Evolutionary conservation across 2,797 vertebrate species (phyloP), one percentile per base, ranked within the genome.

Genomic region (Morelia viridis): DNA sequence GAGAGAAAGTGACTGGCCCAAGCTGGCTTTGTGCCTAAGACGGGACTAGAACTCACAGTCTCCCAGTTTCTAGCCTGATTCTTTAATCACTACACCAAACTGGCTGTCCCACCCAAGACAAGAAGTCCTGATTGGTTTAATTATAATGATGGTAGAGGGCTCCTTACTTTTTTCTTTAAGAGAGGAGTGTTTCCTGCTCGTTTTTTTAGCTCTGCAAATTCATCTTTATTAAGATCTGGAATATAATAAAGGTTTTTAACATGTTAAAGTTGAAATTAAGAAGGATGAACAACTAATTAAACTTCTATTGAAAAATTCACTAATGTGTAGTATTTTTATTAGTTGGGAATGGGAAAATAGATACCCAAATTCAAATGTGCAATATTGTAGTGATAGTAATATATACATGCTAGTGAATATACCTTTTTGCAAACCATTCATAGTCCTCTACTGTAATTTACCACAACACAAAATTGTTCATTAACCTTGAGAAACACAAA

Each of bases 151-250:
- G 1, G 2, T 3, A 3, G 22, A 13, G 17, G 35, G 35, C 19
- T 31, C 19, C 57, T 89, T 95, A 96, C 96, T 94, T 95, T 95
- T 94, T 85, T 93, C 84, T 88, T 91, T 92, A 84, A 80, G 91
- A 95, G 35, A 11, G 93, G 91, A 2, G 90, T 87, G 1, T 95
- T 95, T 31, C 2, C 65, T 90, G 87, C 89, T 87, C 68, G 92
- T 91, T 85, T 89, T 88, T 90, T 89, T 76, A 62, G 13, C n/a
- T 94, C 90, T 15, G n/a, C 65, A 76, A 12, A 0, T 93, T 91
- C 41, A n/a, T 85, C 94, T 95, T 88, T 93, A 83, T 83, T 85
- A 26, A 95, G 91, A 41, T 95, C 96, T 97, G 94, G 90, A 97
- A 96, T 93, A 84, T 80, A 90, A 94, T 65, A 90, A 5, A 89